Evolutionary conservation across 2,888 invertebrate genomes (phyloP).

Genomic region (Acanthacorydalis orientalis): DNA sequence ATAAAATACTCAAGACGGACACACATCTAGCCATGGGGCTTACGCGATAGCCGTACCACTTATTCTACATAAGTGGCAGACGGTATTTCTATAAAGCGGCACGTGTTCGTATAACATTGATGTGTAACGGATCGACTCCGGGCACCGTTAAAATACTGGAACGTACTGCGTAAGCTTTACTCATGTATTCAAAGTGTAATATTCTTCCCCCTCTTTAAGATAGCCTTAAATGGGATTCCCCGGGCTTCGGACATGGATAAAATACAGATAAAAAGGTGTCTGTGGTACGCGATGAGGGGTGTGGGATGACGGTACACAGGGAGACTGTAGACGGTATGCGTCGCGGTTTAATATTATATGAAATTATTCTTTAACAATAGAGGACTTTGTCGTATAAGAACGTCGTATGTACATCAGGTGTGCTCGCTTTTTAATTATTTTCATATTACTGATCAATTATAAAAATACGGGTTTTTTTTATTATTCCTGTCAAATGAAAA

Average conservation of each 20-base stretch:
- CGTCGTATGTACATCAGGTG: too few relatives aligned
- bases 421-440: too few relatives aligned
- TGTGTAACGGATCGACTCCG: background rate
- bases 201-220: slow-evolving; percentile 1
- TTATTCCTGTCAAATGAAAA: too few relatives aligned
- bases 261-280: slow-evolving; percentile 1
- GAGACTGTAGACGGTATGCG: too few relatives aligned
- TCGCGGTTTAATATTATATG: too few relatives aligned
- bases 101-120: background rate
- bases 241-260: slow-evolving; percentile 3
- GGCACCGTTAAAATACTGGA: background rate
- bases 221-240: slow-evolving; percentile 5
- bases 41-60: background rate
- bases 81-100: background rate
- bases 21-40: background rate
- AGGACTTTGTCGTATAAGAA: too few relatives aligned
- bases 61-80: background rate
- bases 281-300: background rate
- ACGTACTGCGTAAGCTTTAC: background rate
- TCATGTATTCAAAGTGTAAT: slow-evolving; percentile 4
- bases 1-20: slow-evolving; percentile 1
- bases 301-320: background rate
- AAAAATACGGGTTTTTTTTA: too few relatives aligned
- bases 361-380: too few relatives aligned
- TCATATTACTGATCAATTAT: too few relatives aligned